Conservation (phyloP, 2,113 vertebrate genomes). For the Paralichthys olivaceus region DNA sequence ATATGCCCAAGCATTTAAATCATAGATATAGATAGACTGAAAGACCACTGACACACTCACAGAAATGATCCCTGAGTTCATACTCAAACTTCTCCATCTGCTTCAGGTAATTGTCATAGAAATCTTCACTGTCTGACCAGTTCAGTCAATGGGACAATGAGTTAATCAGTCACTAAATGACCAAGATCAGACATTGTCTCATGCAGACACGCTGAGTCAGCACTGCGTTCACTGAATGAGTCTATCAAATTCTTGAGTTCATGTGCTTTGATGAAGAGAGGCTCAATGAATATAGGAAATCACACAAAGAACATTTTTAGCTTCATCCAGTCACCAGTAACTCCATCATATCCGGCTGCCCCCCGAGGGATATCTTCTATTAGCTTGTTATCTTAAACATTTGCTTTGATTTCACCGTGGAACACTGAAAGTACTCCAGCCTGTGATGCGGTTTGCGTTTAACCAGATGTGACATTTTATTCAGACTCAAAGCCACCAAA, state of each 20-base stretch:
- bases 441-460: not conserved
- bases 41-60: not conserved
- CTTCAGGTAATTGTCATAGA: constrained; percentile 13
- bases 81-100: not conserved
- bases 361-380: not conserved
- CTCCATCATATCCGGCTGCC: not conserved
- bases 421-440: not conserved
- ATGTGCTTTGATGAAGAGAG: not conserved
- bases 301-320: not conserved
- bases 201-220: not conserved
- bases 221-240: constrained; percentile 1
- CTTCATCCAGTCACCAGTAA: not conserved
- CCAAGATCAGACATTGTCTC: constrained; percentile 18
- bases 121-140: not conserved
- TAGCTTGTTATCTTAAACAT: not conserved
- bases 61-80: not conserved
- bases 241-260: not conserved
- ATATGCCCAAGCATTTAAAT: not conserved
- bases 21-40: not conserved
- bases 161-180: constrained; percentile 23
- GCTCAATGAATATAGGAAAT: not conserved
- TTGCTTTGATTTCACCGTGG: not conserved
- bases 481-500: not conserved
- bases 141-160: constrained; percentile 10
- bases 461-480: not conserved